phyloP scores from a whole-genome alignment of 1,140 invertebrate species.

The Antheraea pernyi region DNA sequence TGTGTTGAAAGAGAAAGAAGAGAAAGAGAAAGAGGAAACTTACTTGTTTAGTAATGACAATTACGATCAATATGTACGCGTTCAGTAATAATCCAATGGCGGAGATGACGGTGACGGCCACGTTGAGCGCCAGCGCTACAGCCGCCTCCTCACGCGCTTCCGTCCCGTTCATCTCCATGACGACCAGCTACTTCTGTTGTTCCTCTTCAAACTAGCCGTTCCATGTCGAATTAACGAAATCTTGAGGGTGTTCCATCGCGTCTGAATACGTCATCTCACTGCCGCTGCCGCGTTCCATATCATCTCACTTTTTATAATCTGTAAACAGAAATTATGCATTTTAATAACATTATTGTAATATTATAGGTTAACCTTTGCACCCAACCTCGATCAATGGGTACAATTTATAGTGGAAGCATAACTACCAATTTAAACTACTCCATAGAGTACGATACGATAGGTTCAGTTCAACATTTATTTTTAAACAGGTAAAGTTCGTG shows the following conservation, averaged over 20 bases:
- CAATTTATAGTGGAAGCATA: no score
- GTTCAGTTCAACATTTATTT: no score
- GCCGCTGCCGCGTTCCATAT: slow-evolving; percentile 64
- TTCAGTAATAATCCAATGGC: slow-evolving; percentile 81
- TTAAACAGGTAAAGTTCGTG: no score
- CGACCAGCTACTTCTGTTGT: slow-evolving; percentile 37
- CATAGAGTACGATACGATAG: no score
- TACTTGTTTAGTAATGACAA: slow-evolving; percentile 77
- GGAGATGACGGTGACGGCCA: slow-evolving; percentile 80
- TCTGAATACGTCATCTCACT: slow-evolving; percentile 54
- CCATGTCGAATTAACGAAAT: slow-evolving; percentile 22
- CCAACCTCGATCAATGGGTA: no score
- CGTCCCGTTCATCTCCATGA: slow-evolving; percentile 69
- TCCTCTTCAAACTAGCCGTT: slow-evolving; percentile 33
- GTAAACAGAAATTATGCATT: slow-evolving; percentile 7
- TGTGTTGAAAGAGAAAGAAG: neutral
- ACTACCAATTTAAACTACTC: no score
- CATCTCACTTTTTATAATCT: slow-evolving; percentile 39
- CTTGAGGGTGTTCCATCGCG: slow-evolving; percentile 22
- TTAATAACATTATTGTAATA: no score
- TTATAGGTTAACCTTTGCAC: no score
- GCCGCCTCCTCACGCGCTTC: slow-evolving; percentile 57
- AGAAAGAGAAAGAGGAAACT: neutral
- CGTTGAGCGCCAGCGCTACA: slow-evolving; percentile 80
- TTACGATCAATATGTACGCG: slow-evolving; percentile 80